A percentile compares a stretch with the other conserved stretches of the same genome.
Conservation (phyloP, 1,140 invertebrate species). For the Limonius californicus region DNA sequence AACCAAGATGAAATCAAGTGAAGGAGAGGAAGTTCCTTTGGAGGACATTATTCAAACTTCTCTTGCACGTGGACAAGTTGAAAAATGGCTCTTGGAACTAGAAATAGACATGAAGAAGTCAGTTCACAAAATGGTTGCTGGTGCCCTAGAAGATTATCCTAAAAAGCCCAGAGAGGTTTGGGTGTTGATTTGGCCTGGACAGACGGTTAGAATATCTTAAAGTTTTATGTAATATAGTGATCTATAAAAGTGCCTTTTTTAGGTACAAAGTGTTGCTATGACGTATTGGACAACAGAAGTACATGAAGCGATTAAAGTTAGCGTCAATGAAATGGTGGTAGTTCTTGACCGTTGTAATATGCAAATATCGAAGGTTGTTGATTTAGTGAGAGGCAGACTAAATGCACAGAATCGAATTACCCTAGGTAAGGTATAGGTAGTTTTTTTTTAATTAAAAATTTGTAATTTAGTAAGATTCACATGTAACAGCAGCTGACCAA, state of each 20-base stretch:
- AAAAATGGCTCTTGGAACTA: conserved; percentile 93
- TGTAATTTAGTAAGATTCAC: background rate
- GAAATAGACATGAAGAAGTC: conserved; percentile 90
- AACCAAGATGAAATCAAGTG: conserved; percentile 84
- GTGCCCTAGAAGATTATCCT: conserved; percentile 65
- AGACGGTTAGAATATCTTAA: conserved; percentile 64
- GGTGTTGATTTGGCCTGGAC: conserved; percentile 86
- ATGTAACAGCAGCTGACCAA: background rate
- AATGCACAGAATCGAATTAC: conserved; percentile 87
- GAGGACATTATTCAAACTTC: conserved; percentile 80
- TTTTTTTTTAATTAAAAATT: too few species aligned
- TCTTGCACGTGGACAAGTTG: conserved; percentile 89
- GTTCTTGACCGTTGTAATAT: conserved; percentile 60
- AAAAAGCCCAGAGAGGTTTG: conserved; percentile 66
- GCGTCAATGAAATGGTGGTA: conserved; percentile 50
- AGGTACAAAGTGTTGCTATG: conserved; percentile 80
- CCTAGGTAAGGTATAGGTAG: conserved; percentile 67
- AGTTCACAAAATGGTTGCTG: conserved; percentile 64
- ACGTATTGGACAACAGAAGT: conserved; percentile 88
- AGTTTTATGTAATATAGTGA: conserved; percentile 4
- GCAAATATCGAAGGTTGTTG: conserved; percentile 81
- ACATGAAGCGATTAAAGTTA: conserved; percentile 64
- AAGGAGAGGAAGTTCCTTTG: conserved; percentile 78
- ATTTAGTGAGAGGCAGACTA: conserved; percentile 80
- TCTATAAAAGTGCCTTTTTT: too few species aligned